Percentiles rank a stretch among this genome's conserved stretches.
Evolutionary conservation across 2,113 vertebrate species (phyloP).

Genomic region (Tretioscincus oriximinensis): DNA sequence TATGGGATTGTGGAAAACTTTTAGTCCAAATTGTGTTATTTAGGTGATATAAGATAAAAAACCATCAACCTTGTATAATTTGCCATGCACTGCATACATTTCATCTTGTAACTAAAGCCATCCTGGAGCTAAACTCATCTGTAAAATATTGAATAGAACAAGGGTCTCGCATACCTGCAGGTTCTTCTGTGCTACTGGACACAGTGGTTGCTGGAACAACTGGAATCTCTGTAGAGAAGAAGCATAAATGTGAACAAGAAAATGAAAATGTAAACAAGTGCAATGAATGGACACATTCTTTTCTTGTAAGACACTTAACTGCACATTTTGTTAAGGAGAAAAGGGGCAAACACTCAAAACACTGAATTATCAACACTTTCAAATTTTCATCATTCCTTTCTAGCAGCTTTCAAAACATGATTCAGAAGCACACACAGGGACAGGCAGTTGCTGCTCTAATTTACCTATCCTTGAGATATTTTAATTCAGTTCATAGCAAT

Average conservation of each 20-base stretch:
- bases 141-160: background rate
- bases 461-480: background rate
- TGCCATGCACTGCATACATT: background rate
- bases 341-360: background rate
- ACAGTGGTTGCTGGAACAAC: conserved; percentile 85
- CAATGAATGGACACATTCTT: conserved; percentile 17
- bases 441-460: too few relatives aligned
- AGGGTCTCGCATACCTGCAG: conserved; percentile 78
- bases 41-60: too few relatives aligned
- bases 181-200: conserved; percentile 87
- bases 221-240: conserved; percentile 84
- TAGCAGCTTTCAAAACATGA: background rate
- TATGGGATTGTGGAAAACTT: too few relatives aligned
- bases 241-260: conserved; percentile 14
- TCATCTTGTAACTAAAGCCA: accelerated
- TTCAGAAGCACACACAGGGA: too few relatives aligned
- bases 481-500: background rate
- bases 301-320: background rate
- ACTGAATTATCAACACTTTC: background rate
- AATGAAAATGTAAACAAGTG: conserved; percentile 24
- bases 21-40: too few relatives aligned
- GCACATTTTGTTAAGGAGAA: background rate
- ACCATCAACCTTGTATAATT: background rate
- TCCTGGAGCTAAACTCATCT: accelerated
- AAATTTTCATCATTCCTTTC: background rate